Conservation (phyloP, 2,797 vertebrate species). For the Uromys caudimaculatus region DNA sequence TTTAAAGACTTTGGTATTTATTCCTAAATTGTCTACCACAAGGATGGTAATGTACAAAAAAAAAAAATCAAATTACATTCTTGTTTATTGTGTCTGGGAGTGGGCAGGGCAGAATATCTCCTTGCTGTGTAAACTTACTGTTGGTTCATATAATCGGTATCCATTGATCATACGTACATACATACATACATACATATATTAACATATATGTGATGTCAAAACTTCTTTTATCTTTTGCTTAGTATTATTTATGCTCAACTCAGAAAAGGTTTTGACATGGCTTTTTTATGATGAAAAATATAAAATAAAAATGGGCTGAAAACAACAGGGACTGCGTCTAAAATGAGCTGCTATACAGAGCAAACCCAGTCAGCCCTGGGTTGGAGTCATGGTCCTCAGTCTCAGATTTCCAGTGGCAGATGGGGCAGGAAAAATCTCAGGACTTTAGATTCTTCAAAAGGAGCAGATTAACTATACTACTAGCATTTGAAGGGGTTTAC, state of each 20-base stretch:
- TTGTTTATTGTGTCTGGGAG: background rate
- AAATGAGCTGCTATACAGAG: background rate
- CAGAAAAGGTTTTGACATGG: background rate
- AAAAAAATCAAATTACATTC: background rate
- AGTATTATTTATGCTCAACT: background rate
- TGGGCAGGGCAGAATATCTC: no score
- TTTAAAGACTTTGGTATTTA: background rate
- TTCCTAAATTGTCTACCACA: background rate
- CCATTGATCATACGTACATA: background rate
- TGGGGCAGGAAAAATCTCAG: background rate
- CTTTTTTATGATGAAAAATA: background rate
- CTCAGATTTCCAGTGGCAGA: background rate
- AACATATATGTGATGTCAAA: background rate
- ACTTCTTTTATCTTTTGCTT: background rate
- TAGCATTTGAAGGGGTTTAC: background rate
- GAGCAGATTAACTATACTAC: background rate
- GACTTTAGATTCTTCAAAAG: background rate
- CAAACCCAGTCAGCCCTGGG: accelerated
- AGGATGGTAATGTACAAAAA: background rate
- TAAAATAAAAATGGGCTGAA: background rate
- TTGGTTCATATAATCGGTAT: background rate
- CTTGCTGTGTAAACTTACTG: background rate
- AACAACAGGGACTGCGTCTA: no score
- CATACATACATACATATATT: background rate
- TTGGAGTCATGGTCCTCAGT: background rate